Base-by-base conservation (phyloP, 2,113 vertebrate genomes). In the Oceanodroma tethys region DNA sequence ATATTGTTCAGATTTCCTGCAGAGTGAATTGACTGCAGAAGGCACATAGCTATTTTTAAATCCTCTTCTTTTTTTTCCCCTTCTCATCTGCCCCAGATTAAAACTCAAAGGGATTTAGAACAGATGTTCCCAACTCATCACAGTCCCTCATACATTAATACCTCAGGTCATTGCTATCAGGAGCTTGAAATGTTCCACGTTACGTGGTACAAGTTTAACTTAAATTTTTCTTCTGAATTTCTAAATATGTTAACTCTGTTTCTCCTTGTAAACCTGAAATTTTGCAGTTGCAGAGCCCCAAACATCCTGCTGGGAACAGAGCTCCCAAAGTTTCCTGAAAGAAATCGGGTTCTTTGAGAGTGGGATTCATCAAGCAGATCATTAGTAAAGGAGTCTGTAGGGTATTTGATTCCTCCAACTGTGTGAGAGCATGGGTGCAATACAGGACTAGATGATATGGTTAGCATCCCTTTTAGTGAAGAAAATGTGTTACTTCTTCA, bases 31-130 rank as follows among this genome's bases (percentile, higher is more conserved):
- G 86, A 85, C 40, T 70, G 84, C 50, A 93, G 73, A 93, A 96
- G 45, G 66, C 66, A 76, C n/a, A 80, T 9, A 72, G 74, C 42
- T 97, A 88, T 97, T 97, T 96, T 95, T 76, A 90, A 93, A 83
- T 53, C 43, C 7, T 78, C 29, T 18, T 70, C 3, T 58, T 55
- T 90, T 48, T 71, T 56, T 71, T 10, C 10, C 18, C 13, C 48
- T 91, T 68, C 65, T 93, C 65, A 79, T 93, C 58, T 95, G 62
- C 10, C 73, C 55, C 71, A 94, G 70, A 95, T 93, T 87, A 88
- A 88, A 93, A 96, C 81, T 87, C 71, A 58, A 90, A 90, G 23
- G 52, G 32, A 91, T 89, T 93, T 94, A 60, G 59, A 84, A 86
- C 11, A 93, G 86, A 47, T 63, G 38, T 16, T 95, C 63, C 53